These are phyloP conservation scores for Copidosoma floridanum DNA, from an alignment of 1,140 invertebrate species.

Conservation along the genomic window DNA sequence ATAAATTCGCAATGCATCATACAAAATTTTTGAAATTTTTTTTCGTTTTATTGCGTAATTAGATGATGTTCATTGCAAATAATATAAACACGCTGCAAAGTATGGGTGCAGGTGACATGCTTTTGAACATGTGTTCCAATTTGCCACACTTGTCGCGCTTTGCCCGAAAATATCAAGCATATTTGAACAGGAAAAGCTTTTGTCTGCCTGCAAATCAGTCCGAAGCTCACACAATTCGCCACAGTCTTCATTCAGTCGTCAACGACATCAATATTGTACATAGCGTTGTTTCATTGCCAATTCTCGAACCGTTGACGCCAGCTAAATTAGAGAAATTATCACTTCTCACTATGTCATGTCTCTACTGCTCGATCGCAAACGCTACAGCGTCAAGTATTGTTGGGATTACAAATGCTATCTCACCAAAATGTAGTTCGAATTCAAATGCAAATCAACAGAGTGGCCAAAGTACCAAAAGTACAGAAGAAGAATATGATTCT, in stretches of 20 bases:
- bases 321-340: conserved; percentile 78
- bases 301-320: conserved; percentile 82
- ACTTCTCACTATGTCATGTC: conserved; percentile 72
- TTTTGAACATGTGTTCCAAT: conserved; percentile 76
- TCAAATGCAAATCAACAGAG: conserved; percentile 43
- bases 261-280: conserved; percentile 82
- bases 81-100: conserved; percentile 63
- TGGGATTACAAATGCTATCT: conserved; percentile 63
- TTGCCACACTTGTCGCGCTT: conserved; percentile 76
- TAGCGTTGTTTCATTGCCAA: conserved; percentile 78
- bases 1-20: conserved; percentile 9
- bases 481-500: conserved; percentile 69
- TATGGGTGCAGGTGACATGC: conserved; percentile 73
- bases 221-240: conserved; percentile 71
- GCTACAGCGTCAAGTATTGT: conserved; percentile 69
- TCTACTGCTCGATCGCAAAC: conserved; percentile 74
- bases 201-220: conserved; percentile 68
- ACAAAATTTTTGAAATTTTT: conserved; percentile 30
- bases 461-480: conserved; percentile 55
- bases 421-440: conserved; percentile 60
- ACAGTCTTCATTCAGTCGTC: conserved; percentile 73
- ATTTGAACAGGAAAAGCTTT: conserved; percentile 65
- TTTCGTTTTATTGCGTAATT: no score
- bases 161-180: conserved; percentile 69
- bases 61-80: conserved; percentile 56